phyloP scores from a whole-genome alignment of 2,113 vertebrate species.

The Eublepharis macularius region DNA sequence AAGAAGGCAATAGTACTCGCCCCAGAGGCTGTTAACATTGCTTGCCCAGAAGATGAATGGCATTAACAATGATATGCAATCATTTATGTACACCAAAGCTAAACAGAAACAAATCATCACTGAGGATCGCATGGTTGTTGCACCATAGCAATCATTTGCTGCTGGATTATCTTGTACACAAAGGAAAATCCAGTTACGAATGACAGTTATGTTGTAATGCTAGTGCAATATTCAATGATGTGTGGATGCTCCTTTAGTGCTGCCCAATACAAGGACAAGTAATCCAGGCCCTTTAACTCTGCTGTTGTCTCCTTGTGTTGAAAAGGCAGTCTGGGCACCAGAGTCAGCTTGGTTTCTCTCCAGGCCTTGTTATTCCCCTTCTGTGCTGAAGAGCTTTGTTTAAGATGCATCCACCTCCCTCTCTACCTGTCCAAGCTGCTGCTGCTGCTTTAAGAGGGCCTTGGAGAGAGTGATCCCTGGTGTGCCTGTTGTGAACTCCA shows the following conservation, averaged over 20 bases:
- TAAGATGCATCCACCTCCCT: not conserved
- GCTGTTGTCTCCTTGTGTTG: not conserved
- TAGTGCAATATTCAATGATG: too few relatives aligned
- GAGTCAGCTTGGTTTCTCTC: not conserved
- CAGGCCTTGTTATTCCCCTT: not conserved
- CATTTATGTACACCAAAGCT: not conserved
- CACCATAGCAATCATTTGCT: too few relatives aligned
- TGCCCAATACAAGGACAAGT: not conserved
- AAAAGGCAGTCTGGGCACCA: not conserved
- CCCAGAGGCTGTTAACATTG: not conserved
- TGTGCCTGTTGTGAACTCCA: constrained; percentile 27
- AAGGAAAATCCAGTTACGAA: too few relatives aligned
- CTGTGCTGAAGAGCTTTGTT: not conserved
- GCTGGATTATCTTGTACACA: too few relatives aligned
- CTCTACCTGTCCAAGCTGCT: not conserved
- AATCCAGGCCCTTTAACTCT: not conserved
- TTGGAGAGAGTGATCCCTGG: not conserved
- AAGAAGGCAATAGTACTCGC: not conserved
- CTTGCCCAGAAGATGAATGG: not conserved
- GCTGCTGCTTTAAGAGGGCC: not conserved
- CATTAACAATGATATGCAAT: not conserved
- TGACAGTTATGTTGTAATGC: too few relatives aligned
- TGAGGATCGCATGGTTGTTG: too few relatives aligned
- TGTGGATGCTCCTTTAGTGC: too few relatives aligned
- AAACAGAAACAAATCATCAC: not conserved